Base-by-base conservation (phyloP, 2,888 invertebrate species). In the Eupithecia abbreviata region DNA sequence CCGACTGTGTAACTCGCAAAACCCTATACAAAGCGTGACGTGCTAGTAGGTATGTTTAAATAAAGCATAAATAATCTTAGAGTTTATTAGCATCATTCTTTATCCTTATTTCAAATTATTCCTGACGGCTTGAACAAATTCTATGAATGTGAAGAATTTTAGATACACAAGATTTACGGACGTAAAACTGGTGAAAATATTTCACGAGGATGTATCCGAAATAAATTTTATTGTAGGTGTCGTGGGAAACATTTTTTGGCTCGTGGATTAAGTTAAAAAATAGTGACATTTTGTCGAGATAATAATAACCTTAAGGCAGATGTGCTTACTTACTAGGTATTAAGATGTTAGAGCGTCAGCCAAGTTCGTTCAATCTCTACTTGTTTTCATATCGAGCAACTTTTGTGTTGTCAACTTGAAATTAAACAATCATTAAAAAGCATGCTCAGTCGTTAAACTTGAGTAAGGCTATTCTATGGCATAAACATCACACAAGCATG, bases 121-220 rank as follows among this genome's bases (percentile, higher is more conserved):
- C 51, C 15, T 15, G 15, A 51, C 51, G 6, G n/a, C n/a, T 3
- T n/a, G n/a, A 55, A 55, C 3, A 3, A 55, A 58, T 58, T 58
- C 18, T 18, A 18, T 58, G 18, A 58, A 58, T 58, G 58, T 18
- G 18, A 58, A 43, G 47, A 45, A 68, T 68, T 42, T 45, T 68
- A 68, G 47, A 47, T n/a, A 13, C 13, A 12, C 13, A 10, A 43
- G 47, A 68, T 68, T 68, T 68, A 68, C 10, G 10, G 45, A 43
- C n/a, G 43, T n/a, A 76, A 77, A 77, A 80, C 72, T 71, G 71
- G 76, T 73, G 74, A 77, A 80, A 79, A 77, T 77, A 80, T 77
- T 81, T 73, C 72, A 66, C 73, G 75, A 67, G 67, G 73, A 72
- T 77, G 69, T 76, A 72, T 77, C 72, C 41, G 58, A 72, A 76